These are phyloP conservation scores for Argopecten irradians DNA, from an alignment of 1,140 invertebrate genomes.

Conservation along the genomic window DNA sequence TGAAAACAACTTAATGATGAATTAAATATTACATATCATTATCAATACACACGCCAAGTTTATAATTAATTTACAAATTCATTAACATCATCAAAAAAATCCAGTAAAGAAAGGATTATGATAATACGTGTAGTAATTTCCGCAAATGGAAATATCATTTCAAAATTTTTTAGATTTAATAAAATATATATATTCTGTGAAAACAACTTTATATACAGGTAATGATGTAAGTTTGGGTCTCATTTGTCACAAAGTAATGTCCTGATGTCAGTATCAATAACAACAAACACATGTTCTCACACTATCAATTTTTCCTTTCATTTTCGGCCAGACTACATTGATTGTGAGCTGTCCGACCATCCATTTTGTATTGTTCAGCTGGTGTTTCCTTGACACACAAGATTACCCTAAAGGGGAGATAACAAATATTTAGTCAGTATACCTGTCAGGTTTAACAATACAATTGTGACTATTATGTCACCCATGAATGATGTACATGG, in stretches of 20 bases:
- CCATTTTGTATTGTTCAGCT: neutral
- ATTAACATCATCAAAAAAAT: too few species aligned
- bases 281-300: neutral
- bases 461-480: neutral
- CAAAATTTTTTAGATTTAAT: too few species aligned
- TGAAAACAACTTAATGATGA: too few species aligned
- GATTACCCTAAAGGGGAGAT: neutral
- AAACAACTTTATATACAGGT: too few species aligned
- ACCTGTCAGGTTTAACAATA: conserved; percentile 1
- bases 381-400: neutral
- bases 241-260: neutral
- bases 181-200: too few species aligned
- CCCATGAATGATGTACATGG: neutral
- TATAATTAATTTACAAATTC: too few species aligned
- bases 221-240: neutral
- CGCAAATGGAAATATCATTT: too few species aligned
- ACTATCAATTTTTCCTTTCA: neutral
- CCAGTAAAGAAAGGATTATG: too few species aligned
- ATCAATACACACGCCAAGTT: too few species aligned
- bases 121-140: too few species aligned
- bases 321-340: neutral
- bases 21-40: too few species aligned
- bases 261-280: neutral
- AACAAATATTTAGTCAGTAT: neutral
- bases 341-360: neutral